These are phyloP conservation scores for Amphipyra tragopoginis DNA, from an alignment of 2,888 invertebrate species.

Conservation along the genomic window DNA sequence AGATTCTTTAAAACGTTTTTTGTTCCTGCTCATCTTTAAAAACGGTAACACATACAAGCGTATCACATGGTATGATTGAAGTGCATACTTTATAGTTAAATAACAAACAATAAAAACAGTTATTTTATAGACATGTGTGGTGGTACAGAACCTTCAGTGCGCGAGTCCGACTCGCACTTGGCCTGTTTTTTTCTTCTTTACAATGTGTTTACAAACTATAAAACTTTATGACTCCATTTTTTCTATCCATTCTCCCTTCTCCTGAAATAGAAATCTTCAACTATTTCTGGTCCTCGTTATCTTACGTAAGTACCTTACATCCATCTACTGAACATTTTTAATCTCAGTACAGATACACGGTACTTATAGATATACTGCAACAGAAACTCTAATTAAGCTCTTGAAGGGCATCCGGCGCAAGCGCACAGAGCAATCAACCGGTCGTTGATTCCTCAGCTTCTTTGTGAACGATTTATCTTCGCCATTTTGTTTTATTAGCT, in stretches of 20 bases:
- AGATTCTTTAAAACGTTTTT: too few relatives aligned
- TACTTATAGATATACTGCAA: conserved; percentile 56
- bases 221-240: not conserved
- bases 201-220: too few relatives aligned
- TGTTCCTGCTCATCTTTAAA: too few relatives aligned
- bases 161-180: too few relatives aligned
- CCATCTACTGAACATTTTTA: conserved; percentile 32
- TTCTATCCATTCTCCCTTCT: conserved; percentile 3
- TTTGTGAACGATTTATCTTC: conserved; percentile 68
- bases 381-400: conserved; percentile 71
- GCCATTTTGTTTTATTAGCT: conserved; percentile 63
- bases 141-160: too few relatives aligned
- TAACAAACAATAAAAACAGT: too few relatives aligned
- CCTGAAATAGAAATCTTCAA: conserved; percentile 38
- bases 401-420: conserved; percentile 79
- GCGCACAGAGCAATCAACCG: conserved; percentile 77
- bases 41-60: too few relatives aligned
- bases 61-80: too few relatives aligned
- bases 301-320: conserved; percentile 20
- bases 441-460: conserved; percentile 79
- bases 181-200: too few relatives aligned
- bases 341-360: conserved; percentile 28
- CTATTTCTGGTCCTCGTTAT: conserved; percentile 34
- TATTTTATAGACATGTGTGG: too few relatives aligned
- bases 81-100: too few relatives aligned